These are phyloP conservation scores for Penaeus indicus DNA, from an alignment of 1,140 invertebrate genomes.

Conservation along the genomic window DNA sequence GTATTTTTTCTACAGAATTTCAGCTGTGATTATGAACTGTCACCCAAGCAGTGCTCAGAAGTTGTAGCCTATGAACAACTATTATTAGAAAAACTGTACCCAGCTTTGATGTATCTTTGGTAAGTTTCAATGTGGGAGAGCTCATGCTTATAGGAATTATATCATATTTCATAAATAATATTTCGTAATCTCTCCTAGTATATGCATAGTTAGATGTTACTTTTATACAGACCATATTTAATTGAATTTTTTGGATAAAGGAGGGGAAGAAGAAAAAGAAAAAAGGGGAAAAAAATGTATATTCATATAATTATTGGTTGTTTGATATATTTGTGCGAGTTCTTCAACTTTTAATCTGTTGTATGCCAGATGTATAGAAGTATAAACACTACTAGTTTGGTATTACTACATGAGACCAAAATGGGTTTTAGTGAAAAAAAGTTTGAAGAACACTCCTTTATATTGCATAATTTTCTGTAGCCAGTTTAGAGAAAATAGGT, in stretches of 20 bases:
- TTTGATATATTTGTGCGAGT: no score
- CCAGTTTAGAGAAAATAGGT: background rate
- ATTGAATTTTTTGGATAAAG: no score
- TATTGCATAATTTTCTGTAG: background rate
- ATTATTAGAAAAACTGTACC: conserved; percentile 48
- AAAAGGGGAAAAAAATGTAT: no score
- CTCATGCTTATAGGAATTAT: background rate
- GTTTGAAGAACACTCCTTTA: background rate
- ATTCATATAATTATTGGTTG: no score
- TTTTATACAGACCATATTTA: no score
- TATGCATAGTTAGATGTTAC: no score
- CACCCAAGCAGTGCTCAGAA: conserved; percentile 56
- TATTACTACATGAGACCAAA: background rate
- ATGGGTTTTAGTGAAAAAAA: background rate
- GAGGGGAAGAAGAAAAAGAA: no score
- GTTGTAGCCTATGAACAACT: conserved; percentile 58
- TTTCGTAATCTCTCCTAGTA: background rate
- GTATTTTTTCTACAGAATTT: conserved; percentile 52
- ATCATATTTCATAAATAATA: background rate
- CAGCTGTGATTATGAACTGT: conserved; percentile 59
- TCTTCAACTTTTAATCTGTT: no score
- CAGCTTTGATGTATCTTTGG: conserved; percentile 64
- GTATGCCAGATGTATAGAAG: no score
- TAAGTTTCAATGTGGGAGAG: conserved; percentile 23
- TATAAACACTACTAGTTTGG: background rate